Evolutionary conservation across 2,888 invertebrate species (phyloP), one percentile per base, ranked within the genome.

Genomic region (Pharmacophagus antenor): DNA sequence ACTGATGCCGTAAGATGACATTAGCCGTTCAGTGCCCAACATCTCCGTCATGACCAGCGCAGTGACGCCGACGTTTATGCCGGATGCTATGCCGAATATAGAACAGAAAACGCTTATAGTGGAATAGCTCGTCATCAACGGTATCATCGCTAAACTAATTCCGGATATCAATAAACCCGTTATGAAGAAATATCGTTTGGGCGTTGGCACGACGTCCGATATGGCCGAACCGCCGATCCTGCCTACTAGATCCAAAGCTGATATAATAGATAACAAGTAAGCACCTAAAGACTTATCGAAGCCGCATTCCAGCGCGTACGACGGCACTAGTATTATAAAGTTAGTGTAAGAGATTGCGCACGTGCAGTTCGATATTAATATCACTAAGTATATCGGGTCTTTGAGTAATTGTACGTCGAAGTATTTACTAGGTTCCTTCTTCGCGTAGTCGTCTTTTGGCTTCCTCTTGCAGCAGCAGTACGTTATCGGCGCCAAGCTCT

Each of bases 1-100:
- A 66, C 96, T 96, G 27, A 97, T 96, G 0, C 97, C 97, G 70
- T 96, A 97, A 0, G 96, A 95, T 0, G 96, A 95, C 73, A 96
- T 95, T 0, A 97, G 80, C n/a, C 95, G 91, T 67, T 97, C 96
- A 0, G 95, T 94, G 0, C 97, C 97, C 6, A 97, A 76, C 94
- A 96, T 94, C 74, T 97, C 96, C 0, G 96, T 95, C 95, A 97
- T 96, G 3, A 96, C 95, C 42, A 97, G 94, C 0, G 97, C 96
- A 0, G 96, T 96, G 15, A 97, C 94, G 3, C 97, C 97, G 0
- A 96, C 95, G 77, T 96, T 97, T 2, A 95, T 93, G 10, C 97
- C 97, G 0, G 96, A 96, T 2, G 96, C 95, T 17, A 97, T 83
- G 1, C 97, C 97, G 72, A 96, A 97, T 0, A 95, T 73, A 0